phyloP scores from a whole-genome alignment of 2,797 vertebrate species.

The Prunella strophiata region DNA sequence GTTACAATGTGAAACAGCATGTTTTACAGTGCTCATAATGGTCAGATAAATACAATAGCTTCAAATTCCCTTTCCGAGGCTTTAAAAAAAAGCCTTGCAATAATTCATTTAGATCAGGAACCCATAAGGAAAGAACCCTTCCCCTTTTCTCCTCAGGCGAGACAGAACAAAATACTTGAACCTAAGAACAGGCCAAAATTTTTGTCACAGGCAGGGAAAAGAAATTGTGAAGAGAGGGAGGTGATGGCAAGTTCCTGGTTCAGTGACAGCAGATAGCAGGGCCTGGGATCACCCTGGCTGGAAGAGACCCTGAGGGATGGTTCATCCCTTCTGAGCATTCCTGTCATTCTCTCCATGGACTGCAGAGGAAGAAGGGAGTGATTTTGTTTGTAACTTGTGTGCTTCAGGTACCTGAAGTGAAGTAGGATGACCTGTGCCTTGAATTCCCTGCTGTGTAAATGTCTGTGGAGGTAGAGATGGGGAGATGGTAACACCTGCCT shows the following conservation, averaged over 20 bases:
- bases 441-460: neutral
- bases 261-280: neutral
- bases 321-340: neutral
- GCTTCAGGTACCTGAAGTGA: neutral
- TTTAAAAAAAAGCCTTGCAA: constrained; percentile 17
- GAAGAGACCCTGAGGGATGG: neutral
- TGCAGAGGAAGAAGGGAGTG: neutral
- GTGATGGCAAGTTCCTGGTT: neutral
- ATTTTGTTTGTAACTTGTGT: neutral
- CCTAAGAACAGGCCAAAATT: constrained; percentile 20
- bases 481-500: neutral
- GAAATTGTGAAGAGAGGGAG: neutral
- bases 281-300: neutral
- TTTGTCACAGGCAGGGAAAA: constrained; percentile 6
- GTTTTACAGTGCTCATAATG: constrained; percentile 75
- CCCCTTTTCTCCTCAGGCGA: neutral
- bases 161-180: constrained; percentile 53
- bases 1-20: constrained; percentile 77
- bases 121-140: constrained; percentile 54
- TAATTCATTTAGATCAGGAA: constrained; percentile 72
- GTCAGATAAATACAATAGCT: constrained; percentile 77
- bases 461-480: neutral
- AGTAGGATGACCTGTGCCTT: neutral
- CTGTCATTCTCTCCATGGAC: accelerated
- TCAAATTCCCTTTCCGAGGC: constrained; percentile 32